phyloP scores from a whole-genome alignment of 2,797 vertebrate species.

The Lepus oiostolus region DNA sequence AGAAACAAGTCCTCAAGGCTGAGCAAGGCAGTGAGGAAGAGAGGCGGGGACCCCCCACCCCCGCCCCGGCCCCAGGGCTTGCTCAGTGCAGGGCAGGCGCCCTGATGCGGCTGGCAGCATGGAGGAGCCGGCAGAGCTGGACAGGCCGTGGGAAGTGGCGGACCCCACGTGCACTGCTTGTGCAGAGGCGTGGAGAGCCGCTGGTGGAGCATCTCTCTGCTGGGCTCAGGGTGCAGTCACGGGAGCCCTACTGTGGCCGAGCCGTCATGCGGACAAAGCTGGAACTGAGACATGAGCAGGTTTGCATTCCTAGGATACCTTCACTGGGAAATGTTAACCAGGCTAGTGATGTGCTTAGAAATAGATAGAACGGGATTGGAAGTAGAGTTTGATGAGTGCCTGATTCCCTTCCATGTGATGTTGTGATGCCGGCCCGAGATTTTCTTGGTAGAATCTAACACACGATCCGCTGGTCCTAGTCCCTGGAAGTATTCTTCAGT shows the following conservation, averaged over 20 bases:
- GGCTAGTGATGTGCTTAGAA: background rate
- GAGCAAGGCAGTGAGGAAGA: background rate
- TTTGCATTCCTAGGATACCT: background rate
- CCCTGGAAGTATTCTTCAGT: background rate
- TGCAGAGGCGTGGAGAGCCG: background rate
- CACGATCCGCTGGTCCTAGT: background rate
- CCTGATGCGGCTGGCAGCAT: background rate
- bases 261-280: background rate
- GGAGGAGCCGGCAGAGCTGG: background rate
- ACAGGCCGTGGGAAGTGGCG: background rate
- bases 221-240: background rate
- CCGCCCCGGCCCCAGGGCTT: background rate
- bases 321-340: background rate
- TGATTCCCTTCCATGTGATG: background rate
- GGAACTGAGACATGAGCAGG: background rate
- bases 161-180: background rate
- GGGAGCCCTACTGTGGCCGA: background rate
- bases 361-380: background rate
- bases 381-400: background rate
- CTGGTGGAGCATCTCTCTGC: too few species aligned
- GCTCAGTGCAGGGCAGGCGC: background rate
- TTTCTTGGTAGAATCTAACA: background rate
- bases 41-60: background rate
- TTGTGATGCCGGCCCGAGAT: background rate
- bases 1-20: background rate